Conservation (phyloP, 2,113 vertebrate genomes). For the Chloroceryle aenea region DNA sequence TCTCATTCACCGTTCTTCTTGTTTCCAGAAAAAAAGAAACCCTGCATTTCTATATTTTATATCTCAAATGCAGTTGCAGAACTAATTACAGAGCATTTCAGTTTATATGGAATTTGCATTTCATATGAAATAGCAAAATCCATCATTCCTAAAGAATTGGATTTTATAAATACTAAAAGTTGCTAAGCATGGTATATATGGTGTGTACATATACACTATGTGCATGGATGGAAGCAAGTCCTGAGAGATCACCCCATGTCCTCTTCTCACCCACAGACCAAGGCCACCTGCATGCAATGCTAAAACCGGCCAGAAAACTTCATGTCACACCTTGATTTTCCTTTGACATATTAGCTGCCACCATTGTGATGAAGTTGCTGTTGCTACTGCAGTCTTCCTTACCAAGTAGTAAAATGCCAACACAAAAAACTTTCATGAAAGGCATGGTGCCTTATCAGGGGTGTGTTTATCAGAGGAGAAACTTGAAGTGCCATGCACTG, state of each 20-base stretch:
- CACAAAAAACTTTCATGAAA: conserved; percentile 3
- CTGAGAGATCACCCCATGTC: neutral
- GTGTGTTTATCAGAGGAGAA: neutral
- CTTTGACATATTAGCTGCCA: neutral
- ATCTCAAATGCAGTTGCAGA: neutral
- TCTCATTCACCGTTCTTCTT: neutral
- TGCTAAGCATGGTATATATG: neutral
- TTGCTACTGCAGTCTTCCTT: neutral
- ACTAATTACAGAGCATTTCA: neutral
- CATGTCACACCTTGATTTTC: neutral
- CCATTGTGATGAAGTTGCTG: neutral
- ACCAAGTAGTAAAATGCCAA: neutral
- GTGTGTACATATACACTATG: neutral
- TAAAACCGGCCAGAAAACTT: neutral
- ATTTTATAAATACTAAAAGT: neutral
- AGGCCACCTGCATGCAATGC: neutral
- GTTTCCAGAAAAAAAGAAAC: neutral
- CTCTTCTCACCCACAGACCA: neutral
- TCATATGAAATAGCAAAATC: neutral
- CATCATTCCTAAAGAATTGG: neutral
- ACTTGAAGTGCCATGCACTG: neutral
- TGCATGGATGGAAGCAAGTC: neutral
- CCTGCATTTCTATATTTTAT: neutral
- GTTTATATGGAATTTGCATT: neutral
- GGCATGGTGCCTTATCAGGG: neutral